Evolutionary conservation across 2,113 vertebrate species (phyloP), one percentile per base, ranked within the genome.

Genomic region (Archilochus colubris): DNA sequence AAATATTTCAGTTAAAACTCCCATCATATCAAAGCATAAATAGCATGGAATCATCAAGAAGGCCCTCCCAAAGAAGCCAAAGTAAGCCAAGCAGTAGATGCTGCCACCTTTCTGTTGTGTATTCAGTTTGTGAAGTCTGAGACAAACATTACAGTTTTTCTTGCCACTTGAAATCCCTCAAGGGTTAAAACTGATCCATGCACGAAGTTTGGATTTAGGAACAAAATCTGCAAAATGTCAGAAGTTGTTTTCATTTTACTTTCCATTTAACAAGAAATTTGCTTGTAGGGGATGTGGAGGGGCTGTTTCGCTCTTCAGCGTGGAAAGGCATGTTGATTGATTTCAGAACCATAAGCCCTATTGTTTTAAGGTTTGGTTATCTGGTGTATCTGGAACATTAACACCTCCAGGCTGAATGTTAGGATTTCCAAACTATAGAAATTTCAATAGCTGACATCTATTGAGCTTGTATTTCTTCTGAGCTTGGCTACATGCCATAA

Each of bases 371-470:
- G 15, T 87, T 51, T 88, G 43, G 9, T 95, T 95, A 85, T 93
- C 82, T 82, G 38, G 2, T 88, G 8, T 68, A 74, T 94, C 85
- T 89, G 67, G n/a, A 86, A 51, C 70, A 89, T 93, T 86, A 77
- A 58, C 58, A 82, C 69, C 9, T 94, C 48, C 53, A 59, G 46
- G 33, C 67, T 82, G 76, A 91, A 88, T 83, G 74, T 82, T 76
- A 80, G 91, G 79, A 94, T 96, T 96, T 96, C 87, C 24, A 4
- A 88, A 66, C 57, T 93, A n/a, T 51, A 75, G 77, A 78, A 67
- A 69, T 86, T 87, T 95, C 86, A 88, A 74, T 85, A 81, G 77
- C 40, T 96, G 88, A 91, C 93, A 82, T 83, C 86, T 86, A 46
- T 27, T 63, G 85, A 81, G 72, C 38, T 93, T 76, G 46, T 72